Conservation (phyloP, 2,113 vertebrate species). For the Zosterops japonicus region DNA sequence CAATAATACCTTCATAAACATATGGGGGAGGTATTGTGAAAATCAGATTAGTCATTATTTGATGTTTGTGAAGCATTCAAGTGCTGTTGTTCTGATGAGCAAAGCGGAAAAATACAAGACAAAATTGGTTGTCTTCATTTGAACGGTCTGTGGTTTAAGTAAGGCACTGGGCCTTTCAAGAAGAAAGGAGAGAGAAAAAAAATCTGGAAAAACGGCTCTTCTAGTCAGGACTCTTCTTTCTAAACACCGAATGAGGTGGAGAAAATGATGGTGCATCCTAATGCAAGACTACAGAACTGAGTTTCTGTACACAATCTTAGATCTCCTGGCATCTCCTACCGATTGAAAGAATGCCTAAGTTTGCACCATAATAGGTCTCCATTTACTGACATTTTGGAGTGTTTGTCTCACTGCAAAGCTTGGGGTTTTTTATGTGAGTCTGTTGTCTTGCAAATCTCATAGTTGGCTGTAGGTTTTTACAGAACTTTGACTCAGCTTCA, state of each 20-base stretch:
- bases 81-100: background rate
- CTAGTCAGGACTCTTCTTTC: background rate
- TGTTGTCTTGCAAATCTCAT: slow-evolving; percentile 8
- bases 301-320: background rate
- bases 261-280: background rate
- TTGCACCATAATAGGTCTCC: background rate
- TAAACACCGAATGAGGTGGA: background rate
- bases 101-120: slow-evolving; percentile 7
- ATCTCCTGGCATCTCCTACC: background rate
- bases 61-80: background rate
- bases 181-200: background rate
- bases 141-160: background rate
- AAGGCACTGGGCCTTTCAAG: background rate
- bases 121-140: background rate
- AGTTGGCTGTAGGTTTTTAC: slow-evolving; percentile 2
- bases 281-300: background rate
- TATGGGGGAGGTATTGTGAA: slow-evolving; percentile 35
- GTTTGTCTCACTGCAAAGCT: background rate
- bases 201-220: background rate
- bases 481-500: slow-evolving; percentile 65
- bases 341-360: background rate
- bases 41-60: slow-evolving; percentile 51
- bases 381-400: background rate
- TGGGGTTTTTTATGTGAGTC: background rate
- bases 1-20: slow-evolving; percentile 13